Evolutionary conservation across 2,888 invertebrate genomes (phyloP).

Genomic region (Blera fallax): DNA sequence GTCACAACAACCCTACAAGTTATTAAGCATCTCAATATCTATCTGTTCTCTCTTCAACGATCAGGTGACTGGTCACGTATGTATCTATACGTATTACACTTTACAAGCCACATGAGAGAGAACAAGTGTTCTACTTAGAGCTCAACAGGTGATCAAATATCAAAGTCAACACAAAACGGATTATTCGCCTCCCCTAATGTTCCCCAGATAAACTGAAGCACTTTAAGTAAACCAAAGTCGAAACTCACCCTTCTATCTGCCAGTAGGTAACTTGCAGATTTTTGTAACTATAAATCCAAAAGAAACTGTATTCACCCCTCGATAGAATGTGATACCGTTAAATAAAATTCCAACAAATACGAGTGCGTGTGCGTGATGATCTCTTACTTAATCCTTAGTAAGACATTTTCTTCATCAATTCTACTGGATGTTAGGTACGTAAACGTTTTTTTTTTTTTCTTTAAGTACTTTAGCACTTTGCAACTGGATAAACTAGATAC

Average conservation of each 20-base stretch:
- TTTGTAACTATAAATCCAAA: slow-evolving; percentile 41
- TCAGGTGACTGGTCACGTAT: slow-evolving; percentile 23
- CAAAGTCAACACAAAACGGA: not conserved
- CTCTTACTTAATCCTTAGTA: slow-evolving; percentile 67
- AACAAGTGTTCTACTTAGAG: not conserved
- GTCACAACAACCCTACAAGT: not conserved
- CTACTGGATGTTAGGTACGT: slow-evolving; percentile 8
- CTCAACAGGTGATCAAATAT: slow-evolving; percentile 22
- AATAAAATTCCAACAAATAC: slow-evolving; percentile 45
- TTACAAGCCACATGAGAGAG: slow-evolving; percentile 4
- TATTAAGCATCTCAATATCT: not conserved
- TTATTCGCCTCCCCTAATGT: not conserved
- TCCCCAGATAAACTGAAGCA: not conserved
- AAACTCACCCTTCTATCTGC: slow-evolving; percentile 41
- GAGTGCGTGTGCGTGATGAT: slow-evolving; percentile 27
- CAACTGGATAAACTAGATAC: slow-evolving; percentile 70
- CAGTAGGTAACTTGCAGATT: slow-evolving; percentile 8
- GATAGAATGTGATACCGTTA: slow-evolving; percentile 56
- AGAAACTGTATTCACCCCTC: slow-evolving; percentile 7
- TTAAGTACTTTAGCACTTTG: slow-evolving; percentile 64
- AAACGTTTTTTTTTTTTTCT: slow-evolving; percentile 17
- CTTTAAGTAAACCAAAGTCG: not conserved
- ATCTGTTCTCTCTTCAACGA: not conserved
- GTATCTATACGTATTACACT: not conserved
- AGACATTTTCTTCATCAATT: slow-evolving; percentile 43